Evolutionary conservation across 92 coral and sea anemone species (phyloP), one percentile per base, ranked within the genome.

Genomic region (Anthopleura xanthogrammica): DNA sequence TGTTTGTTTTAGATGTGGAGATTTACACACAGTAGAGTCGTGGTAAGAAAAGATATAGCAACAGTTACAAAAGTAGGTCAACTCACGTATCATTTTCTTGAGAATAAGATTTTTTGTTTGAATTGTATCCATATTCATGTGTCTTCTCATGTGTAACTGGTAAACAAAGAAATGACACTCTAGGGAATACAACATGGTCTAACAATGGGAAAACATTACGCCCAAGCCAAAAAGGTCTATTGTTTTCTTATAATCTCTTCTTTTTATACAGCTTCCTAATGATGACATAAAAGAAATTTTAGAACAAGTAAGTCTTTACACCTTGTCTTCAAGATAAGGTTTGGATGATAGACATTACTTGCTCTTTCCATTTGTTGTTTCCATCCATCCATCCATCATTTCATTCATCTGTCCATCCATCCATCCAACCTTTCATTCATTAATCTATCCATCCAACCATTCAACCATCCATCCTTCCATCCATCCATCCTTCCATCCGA

Each of bases 241-340:
- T 19, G 17, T 58, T 58, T 16, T 4, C 64, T 58, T 16, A 58
- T 58, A 17, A 58, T 23, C 41, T 65, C 36, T 77, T 58, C 77
- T 22, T 11, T 41, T 55, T 10, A 29, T 29, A 29, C 75, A 95
- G 98, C 89, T 95, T 29, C 97, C 98, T 16, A 89, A 88, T 82
- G 98, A 95, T 77, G 98, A 95, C 82, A 92, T 94, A 72, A 95
- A 94, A 75, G 98, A 92, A 81, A 94, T 95, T 81, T 81, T 95
- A 40, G 95, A 95, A 75, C 98, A 94, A 89, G 98, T 95, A 87
- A 88, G 91, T 77, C 39, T 22, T 17, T n/a, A 20, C 19, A 8
- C 14, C 22, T 12, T 4, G 19, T 60, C 20, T 16, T 17, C n/a
- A 9, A 20, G 24, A 60, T 16, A 16, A 58, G 6, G 19, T 14